phyloP scores from a whole-genome alignment of 1,140 invertebrate genomes.

The Leptinotarsa defecta region DNA sequence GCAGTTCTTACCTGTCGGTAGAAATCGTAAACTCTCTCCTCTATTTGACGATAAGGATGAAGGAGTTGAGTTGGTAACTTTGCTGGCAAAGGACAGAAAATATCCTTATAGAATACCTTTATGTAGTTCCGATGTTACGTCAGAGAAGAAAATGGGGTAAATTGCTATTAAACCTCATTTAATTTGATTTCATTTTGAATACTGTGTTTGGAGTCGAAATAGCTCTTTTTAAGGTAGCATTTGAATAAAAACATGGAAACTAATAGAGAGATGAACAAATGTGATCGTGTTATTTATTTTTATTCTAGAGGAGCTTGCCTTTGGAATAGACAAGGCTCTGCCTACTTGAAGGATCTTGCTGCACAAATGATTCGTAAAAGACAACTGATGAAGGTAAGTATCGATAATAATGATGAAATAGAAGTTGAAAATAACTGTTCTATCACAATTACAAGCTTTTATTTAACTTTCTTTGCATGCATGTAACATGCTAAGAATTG shows the following conservation, averaged over 20 bases:
- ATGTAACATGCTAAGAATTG: too few species aligned
- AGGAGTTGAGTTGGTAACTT: constrained; percentile 71
- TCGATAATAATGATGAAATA: background rate
- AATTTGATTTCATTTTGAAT: background rate
- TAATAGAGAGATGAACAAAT: background rate
- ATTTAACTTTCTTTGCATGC: too few species aligned
- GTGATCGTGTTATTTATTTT: background rate
- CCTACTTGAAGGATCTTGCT: constrained; percentile 49
- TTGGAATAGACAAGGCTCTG: constrained; percentile 37
- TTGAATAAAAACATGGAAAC: constrained; percentile 11
- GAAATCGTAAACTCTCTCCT: constrained; percentile 58
- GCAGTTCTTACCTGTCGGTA: constrained; percentile 37
- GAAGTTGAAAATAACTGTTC: constrained; percentile 1
- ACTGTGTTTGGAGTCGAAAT: background rate
- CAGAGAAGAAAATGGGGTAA: constrained; percentile 41
- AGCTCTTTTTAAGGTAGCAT: background rate
- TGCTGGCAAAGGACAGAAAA: constrained; percentile 63
- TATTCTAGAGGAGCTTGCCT: constrained; percentile 34
- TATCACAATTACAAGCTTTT: background rate
- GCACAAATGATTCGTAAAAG: constrained; percentile 50
- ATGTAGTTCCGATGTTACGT: constrained; percentile 65
- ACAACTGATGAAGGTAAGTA: background rate
- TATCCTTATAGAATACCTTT: constrained; percentile 56
- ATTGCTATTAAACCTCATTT: constrained; percentile 17
- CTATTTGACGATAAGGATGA: constrained; percentile 59